phyloP scores from a whole-genome alignment of 2,797 vertebrate genomes.

The Perodicticus potto region DNA sequence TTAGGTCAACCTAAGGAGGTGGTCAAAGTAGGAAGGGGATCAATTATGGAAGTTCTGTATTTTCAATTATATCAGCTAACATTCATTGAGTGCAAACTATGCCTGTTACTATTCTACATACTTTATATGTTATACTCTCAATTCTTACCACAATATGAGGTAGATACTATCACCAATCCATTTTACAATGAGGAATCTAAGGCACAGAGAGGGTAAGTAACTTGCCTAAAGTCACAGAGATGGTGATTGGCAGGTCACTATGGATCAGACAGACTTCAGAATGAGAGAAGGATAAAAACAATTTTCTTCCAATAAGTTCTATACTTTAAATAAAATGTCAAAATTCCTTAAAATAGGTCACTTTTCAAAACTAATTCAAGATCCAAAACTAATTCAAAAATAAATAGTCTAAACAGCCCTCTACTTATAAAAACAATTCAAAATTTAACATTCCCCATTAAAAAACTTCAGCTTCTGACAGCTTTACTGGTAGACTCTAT shows the following conservation, averaged over 20 bases:
- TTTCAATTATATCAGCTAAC: background rate
- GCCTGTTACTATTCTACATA: background rate
- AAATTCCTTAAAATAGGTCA: constrained; percentile 21
- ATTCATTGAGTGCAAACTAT: background rate
- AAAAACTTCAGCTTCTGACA: background rate
- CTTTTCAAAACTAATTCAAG: constrained; percentile 5
- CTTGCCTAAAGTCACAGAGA: background rate
- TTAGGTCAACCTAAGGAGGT: too few relatives aligned
- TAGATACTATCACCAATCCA: background rate
- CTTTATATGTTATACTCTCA: background rate
- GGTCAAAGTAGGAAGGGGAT: too few relatives aligned
- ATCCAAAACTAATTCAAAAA: constrained; percentile 19
- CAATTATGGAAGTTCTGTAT: background rate
- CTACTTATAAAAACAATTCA: constrained; percentile 18
- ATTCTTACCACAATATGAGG: background rate
- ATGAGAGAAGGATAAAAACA: background rate
- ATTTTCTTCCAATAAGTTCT: background rate
- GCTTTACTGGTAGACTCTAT: background rate
- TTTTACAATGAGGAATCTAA: background rate
- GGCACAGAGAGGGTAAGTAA: background rate
- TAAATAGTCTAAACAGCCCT: background rate
- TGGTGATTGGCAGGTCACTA: background rate
- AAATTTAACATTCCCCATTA: background rate
- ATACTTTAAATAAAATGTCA: background rate
- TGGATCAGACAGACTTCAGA: background rate